phyloP scores from a whole-genome alignment of 2,113 vertebrate genomes.

The Malaclemys terrapin region DNA sequence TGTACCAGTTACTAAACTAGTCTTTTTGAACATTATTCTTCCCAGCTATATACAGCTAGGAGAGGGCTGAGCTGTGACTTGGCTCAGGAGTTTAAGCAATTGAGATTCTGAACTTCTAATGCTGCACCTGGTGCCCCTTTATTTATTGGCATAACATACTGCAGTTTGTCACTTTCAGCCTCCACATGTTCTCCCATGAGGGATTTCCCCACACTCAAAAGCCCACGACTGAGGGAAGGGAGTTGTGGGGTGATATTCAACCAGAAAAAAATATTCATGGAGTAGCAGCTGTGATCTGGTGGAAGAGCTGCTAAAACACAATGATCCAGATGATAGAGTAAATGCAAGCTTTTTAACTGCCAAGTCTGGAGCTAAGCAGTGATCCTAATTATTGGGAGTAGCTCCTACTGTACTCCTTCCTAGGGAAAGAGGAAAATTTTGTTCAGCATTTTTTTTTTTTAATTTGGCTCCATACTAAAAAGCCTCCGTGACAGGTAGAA shows the following conservation, averaged over 20 bases:
- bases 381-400: not conserved
- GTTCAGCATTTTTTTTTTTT: not conserved
- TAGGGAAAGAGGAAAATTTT: not conserved
- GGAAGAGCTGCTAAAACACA: not conserved
- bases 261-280: not conserved
- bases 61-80: not conserved
- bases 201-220: not conserved
- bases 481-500: not conserved
- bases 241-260: not conserved
- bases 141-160: not conserved
- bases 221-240: not conserved
- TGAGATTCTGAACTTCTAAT: not conserved
- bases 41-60: not conserved
- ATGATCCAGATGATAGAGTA: not conserved
- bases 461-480: not conserved
- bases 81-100: not conserved
- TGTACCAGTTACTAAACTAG: not conserved
- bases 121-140: not conserved
- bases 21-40: not conserved
- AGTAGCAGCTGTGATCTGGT: not conserved
- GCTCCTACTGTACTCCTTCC: not conserved
- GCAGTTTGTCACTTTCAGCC: not conserved
- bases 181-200: not conserved
- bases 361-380: not conserved
- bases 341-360: not conserved